Evolutionary conservation across 2,888 invertebrate species (phyloP).

Genomic region (Dasysyrphus tricinctus): DNA sequence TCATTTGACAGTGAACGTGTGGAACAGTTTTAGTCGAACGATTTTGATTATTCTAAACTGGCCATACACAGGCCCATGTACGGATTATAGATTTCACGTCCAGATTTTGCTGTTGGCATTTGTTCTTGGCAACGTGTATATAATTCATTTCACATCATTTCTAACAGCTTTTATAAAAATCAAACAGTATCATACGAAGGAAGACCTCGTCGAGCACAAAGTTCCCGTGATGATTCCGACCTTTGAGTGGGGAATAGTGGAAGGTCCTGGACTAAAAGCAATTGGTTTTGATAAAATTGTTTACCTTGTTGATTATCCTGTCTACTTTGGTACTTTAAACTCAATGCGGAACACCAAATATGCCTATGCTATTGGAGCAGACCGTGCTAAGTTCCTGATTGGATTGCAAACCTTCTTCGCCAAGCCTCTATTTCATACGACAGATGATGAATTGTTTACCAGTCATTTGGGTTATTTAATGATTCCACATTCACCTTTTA

Average conservation of each 20-base stretch:
- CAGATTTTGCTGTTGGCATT: conserved; percentile 50
- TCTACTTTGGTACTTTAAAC: background rate
- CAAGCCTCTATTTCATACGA: conserved; percentile 25
- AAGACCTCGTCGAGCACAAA: conserved; percentile 38
- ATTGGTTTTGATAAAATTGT: conserved; percentile 33
- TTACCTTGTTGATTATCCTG: background rate
- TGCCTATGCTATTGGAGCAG: conserved; percentile 15
- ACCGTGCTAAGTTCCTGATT: conserved; percentile 36
- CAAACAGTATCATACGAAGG: conserved; percentile 37
- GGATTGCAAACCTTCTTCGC: conserved; percentile 9
- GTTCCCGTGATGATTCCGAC: conserved; percentile 30
- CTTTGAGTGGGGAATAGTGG: conserved; percentile 1
- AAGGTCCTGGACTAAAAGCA: background rate
- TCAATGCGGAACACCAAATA: conserved; percentile 44
- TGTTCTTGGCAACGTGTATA: conserved; percentile 37
- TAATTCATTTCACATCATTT: conserved; percentile 55
- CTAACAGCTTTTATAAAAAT: conserved; percentile 58
- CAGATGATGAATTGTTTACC: conserved; percentile 3
- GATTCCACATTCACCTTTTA: conserved; percentile 14
- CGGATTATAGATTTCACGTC: conserved; percentile 44
- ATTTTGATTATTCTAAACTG: conserved; percentile 18
- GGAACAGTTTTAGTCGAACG: conserved; percentile 38
- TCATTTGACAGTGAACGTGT: background rate
- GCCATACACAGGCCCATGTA: background rate
- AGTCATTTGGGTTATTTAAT: conserved; percentile 32